A percentile compares a stretch with the other conserved stretches of the same genome.
Evolutionary conservation across 2,113 vertebrate genomes (phyloP).

Genomic region (Emydura subglobosa): DNA sequence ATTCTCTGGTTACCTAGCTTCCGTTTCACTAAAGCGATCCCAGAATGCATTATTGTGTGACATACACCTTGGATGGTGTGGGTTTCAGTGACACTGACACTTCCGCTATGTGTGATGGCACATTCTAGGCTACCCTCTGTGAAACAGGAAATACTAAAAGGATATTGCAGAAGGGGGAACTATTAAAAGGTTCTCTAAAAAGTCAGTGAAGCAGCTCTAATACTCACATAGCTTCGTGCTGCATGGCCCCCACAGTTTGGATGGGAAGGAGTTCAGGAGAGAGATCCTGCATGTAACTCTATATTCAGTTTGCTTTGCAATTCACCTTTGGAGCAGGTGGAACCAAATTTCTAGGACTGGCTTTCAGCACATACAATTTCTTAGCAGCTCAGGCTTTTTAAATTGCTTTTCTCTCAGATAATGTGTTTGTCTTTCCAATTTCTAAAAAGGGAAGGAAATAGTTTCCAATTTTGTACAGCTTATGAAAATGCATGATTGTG

Average conservation of each 20-base stretch:
- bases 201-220: background rate
- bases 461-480: background rate
- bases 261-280: background rate
- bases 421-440: background rate
- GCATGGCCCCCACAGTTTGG: background rate
- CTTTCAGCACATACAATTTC: slow-evolving; percentile 1
- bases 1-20: rapidly evolving
- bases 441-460: background rate
- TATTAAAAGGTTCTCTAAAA: slow-evolving; percentile 9
- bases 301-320: slow-evolving; percentile 24
- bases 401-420: slow-evolving; percentile 18
- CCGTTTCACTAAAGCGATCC: rapidly evolving
- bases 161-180: background rate
- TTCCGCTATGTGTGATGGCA: rapidly evolving
- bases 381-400: background rate
- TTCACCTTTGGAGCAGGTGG: background rate
- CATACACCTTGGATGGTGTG: background rate
- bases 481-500: background rate
- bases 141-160: background rate
- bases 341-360: background rate
- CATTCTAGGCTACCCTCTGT: background rate
- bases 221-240: background rate
- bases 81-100: background rate
- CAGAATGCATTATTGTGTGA: background rate
- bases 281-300: slow-evolving; percentile 10